phyloP scores from a whole-genome alignment of 2,113 vertebrate species.

The Engraulis encrasicolus region DNA sequence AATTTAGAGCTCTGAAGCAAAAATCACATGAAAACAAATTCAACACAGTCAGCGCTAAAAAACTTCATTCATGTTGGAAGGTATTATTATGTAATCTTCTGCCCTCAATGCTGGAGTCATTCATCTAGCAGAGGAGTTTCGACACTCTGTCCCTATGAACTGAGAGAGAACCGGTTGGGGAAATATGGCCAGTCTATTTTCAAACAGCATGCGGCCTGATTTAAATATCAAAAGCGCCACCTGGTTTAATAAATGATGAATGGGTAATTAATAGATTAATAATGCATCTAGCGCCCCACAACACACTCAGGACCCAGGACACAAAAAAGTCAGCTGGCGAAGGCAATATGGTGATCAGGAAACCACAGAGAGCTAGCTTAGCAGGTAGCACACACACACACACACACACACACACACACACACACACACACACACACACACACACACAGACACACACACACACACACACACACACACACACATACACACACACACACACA shows the following conservation, averaged over 20 bases:
- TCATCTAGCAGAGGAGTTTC: background rate
- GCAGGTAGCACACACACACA: background rate
- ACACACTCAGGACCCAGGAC: too few species aligned
- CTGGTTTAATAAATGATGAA: conserved; percentile 41
- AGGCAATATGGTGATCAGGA: background rate
- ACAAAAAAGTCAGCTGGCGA: conserved; percentile 20
- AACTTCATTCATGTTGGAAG: too few species aligned
- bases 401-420: background rate
- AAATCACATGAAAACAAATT: background rate
- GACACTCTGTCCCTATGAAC: background rate
- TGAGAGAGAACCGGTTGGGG: conserved; percentile 16
- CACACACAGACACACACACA: conserved; percentile 1
- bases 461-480: background rate
- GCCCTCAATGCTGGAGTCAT: background rate
- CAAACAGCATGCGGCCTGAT: conserved; percentile 42
- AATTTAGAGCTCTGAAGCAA: too few species aligned
- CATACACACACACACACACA: background rate
- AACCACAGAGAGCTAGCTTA: too few species aligned
- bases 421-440: background rate
- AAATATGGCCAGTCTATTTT: conserved; percentile 22
- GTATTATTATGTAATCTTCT: background rate
- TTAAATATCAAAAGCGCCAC: conserved; percentile 50
- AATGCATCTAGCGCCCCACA: conserved; percentile 45
- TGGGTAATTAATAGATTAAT: conserved; percentile 49
- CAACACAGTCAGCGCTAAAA: background rate